A percentile compares a stretch with the other conserved stretches of the same genome.
phyloP scores from a whole-genome alignment of 2,888 invertebrate genomes.

The Syrista parreyssii region DNA sequence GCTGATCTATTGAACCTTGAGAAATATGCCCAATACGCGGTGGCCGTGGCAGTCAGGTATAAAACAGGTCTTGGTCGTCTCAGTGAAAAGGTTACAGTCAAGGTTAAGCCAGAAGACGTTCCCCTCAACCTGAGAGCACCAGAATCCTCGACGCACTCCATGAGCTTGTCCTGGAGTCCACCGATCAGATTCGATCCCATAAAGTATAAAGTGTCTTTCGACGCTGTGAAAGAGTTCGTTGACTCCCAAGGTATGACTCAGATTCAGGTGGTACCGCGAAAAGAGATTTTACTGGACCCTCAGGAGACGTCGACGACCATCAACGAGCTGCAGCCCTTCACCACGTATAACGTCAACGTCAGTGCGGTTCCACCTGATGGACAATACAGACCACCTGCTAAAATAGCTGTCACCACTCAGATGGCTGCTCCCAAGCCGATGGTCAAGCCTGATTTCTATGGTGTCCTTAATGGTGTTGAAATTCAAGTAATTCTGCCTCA shows the following conservation, averaged over 20 bases:
- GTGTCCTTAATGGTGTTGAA: slow-evolving; percentile 86
- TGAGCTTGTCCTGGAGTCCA: slow-evolving; percentile 91
- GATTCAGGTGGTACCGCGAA: slow-evolving; percentile 81
- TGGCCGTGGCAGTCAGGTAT: slow-evolving; percentile 89
- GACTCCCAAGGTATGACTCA: slow-evolving; percentile 94
- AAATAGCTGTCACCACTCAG: slow-evolving; percentile 93
- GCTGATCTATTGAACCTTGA: slow-evolving; percentile 90
- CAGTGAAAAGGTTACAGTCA: slow-evolving; percentile 89
- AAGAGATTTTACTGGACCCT: slow-evolving; percentile 79
- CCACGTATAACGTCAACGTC: slow-evolving; percentile 93
- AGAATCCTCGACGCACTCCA: slow-evolving; percentile 92
- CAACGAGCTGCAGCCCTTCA: slow-evolving; percentile 91
- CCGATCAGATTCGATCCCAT: slow-evolving; percentile 90
- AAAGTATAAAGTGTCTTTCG: slow-evolving; percentile 90
- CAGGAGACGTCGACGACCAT: slow-evolving; percentile 80
- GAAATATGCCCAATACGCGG: slow-evolving; percentile 90
- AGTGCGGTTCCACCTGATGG: slow-evolving; percentile 89
- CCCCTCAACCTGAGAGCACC: slow-evolving; percentile 89
- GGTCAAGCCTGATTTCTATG: slow-evolving; percentile 95
- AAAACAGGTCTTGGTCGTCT: slow-evolving; percentile 85
- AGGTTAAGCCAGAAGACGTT: slow-evolving; percentile 93
- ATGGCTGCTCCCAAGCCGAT: slow-evolving; percentile 97
- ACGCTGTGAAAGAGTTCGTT: slow-evolving; percentile 93
- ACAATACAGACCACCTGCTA: slow-evolving; percentile 88
- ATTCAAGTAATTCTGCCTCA: slow-evolving; percentile 93